Conservation (phyloP, 2,888 invertebrate genomes). For the Chrysopilus asiliformis region DNA sequence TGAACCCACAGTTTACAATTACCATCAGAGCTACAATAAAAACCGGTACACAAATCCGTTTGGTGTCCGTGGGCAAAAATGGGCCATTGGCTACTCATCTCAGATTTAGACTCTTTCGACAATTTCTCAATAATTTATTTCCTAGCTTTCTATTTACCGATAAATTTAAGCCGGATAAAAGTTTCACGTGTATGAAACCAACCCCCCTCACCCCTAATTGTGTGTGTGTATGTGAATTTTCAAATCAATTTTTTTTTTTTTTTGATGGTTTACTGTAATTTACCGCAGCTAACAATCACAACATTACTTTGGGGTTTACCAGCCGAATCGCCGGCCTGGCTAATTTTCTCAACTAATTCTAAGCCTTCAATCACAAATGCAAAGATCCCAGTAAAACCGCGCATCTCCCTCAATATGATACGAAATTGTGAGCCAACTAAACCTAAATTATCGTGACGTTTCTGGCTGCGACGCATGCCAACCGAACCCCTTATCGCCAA, state of each 20-base stretch:
- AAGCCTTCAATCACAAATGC: conserved; percentile 68
- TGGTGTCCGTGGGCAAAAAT: no score
- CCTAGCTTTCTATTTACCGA: no score
- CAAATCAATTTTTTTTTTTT: conserved; percentile 8
- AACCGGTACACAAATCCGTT: no score
- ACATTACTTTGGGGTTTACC: conserved; percentile 65
- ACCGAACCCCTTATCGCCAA: conserved; percentile 63
- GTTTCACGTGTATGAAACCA: no score
- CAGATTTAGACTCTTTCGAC: no score
- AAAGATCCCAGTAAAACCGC: conserved; percentile 71
- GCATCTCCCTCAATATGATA: conserved; percentile 67
- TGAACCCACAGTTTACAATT: no score
- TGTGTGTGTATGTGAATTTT: no score
- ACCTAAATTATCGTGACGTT: conserved; percentile 63
- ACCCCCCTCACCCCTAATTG: no score
- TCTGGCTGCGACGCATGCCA: conserved; percentile 69
- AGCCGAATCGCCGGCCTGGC: conserved; percentile 60
- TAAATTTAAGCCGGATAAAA: no score
- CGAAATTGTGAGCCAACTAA: conserved; percentile 78
- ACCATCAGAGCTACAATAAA: no score
- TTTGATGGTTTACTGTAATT: conserved; percentile 40
- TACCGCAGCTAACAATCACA: conserved; percentile 60
- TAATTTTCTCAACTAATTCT: conserved; percentile 64
- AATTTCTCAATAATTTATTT: no score
- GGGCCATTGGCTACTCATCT: no score